Evolutionary conservation across 2,888 invertebrate species (phyloP).

Genomic region (Aporophyla nigra): DNA sequence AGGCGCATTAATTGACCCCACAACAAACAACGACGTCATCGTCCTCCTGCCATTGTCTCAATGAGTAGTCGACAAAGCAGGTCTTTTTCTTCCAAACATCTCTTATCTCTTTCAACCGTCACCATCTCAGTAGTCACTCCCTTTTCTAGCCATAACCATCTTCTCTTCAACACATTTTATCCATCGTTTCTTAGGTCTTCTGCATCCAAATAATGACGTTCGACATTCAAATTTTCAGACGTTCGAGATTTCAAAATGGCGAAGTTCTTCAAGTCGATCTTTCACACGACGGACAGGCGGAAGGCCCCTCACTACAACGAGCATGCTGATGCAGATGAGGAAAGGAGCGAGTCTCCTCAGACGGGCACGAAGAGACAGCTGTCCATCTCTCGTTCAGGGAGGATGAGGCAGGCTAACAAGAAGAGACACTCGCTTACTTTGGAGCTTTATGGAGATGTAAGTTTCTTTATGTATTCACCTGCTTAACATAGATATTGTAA

Average conservation of each 20-base stretch:
- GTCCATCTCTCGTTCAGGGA: slow-evolving; percentile 92
- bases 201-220: neutral
- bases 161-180: neutral
- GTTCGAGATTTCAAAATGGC: slow-evolving; percentile 75
- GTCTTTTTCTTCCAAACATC: neutral
- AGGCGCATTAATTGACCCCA: neutral
- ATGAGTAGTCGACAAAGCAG: neutral
- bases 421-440: slow-evolving; percentile 88
- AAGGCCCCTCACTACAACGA: slow-evolving; percentile 69
- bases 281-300: slow-evolving; percentile 79
- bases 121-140: neutral
- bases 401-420: slow-evolving; percentile 90
- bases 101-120: neutral
- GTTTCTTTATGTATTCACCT: slow-evolving; percentile 41
- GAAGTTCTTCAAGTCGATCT: slow-evolving; percentile 86
- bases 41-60: too few species aligned
- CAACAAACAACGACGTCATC: neutral
- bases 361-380: slow-evolving; percentile 82
- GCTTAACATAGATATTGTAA: too few species aligned
- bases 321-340: slow-evolving; percentile 72
- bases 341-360: slow-evolving; percentile 74
- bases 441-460: slow-evolving; percentile 89
- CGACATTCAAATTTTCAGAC: slow-evolving; percentile 26
- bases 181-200: neutral
- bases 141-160: too few species aligned